Evolutionary conservation across 1,140 invertebrate genomes (phyloP).

Genomic region (Alviniconcha marisindica): DNA sequence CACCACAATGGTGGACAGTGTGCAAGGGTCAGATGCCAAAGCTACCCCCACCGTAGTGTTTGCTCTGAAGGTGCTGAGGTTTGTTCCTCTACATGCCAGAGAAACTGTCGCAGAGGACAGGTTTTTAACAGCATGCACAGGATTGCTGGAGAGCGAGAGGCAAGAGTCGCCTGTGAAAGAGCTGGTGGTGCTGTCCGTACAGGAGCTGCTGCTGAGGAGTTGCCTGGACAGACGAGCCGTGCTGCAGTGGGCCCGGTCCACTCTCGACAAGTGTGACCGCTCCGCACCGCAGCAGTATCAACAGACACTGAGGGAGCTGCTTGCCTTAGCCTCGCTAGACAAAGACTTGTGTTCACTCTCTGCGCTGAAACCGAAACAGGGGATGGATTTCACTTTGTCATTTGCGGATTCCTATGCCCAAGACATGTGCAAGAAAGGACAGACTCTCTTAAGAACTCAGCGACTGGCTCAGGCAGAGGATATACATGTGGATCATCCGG

Average conservation of each 20-base stretch:
- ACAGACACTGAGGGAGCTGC: background rate
- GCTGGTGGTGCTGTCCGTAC: conserved; percentile 26
- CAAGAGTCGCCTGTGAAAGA: background rate
- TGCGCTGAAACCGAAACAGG: too few relatives aligned
- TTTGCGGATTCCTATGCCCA: conserved; percentile 17
- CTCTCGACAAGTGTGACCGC: background rate
- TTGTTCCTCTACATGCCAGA: background rate
- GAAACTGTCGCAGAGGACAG: background rate
- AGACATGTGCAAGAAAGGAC: background rate
- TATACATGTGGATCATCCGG: too few relatives aligned
- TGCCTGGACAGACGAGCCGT: background rate
- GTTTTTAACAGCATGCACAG: background rate
- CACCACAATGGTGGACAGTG: background rate
- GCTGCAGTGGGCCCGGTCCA: background rate
- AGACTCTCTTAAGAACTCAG: background rate
- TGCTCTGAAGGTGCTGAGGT: conserved; percentile 11
- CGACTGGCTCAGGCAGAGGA: background rate
- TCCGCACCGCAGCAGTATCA: background rate
- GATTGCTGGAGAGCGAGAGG: background rate
- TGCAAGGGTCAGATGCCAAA: background rate
- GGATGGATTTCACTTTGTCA: conserved; percentile 30
- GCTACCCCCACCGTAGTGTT: background rate
- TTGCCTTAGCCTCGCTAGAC: background rate
- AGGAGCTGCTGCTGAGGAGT: conserved; percentile 23
- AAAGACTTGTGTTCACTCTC: background rate